Evolutionary conservation across 1,140 invertebrate genomes (phyloP), one percentile per base, ranked within the genome.

Genomic region (Trichoplusia ni): DNA sequence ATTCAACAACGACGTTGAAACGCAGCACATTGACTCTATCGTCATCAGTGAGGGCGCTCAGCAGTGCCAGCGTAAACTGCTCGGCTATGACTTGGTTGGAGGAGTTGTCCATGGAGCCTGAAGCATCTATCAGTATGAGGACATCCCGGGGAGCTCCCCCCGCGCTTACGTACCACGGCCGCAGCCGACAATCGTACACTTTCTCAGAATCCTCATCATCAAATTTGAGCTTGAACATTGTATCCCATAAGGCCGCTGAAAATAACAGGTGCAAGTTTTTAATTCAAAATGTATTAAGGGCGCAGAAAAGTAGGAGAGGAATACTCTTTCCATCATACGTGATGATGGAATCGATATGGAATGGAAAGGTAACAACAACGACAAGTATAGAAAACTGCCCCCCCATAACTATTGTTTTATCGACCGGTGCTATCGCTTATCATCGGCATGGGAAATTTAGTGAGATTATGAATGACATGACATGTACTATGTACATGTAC

Each of bases 11-110:
- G 1, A 81, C 71, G 35, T 90, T 88, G 62, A 95, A 95, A 7
- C 93, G 92, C 59, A 97, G 93, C 19, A 99, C 95, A 76, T 98
- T 98, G 33, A 99, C 97, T 83, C 96, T 98, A 82, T 99, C 98
- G 79, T 99, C 97, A 78, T 98, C 97, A 14, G 95, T 97, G 6
- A 99, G 92, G 0, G 98, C 99, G 53, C 97, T 97, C 25, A 99
- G 90, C 11, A 99, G 96, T 49, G 96, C 96, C 51, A 94, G 92
- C 25, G 97, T 95, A 1, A 98, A 96, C 64, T 97, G 95, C 64
- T 95, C 93, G 0, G 97, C 97, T 29, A 98, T 98, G 81, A 97
- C 95, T 65, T 95, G 93, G 53, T 90, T 90, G 0, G 80, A 80
- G 0, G 86, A 87, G 67, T 97, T 97, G 23, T 95, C 96, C 98